Evolutionary conservation across 2,888 invertebrate genomes (phyloP).

Genomic region (Apomyelois bistriatella): DNA sequence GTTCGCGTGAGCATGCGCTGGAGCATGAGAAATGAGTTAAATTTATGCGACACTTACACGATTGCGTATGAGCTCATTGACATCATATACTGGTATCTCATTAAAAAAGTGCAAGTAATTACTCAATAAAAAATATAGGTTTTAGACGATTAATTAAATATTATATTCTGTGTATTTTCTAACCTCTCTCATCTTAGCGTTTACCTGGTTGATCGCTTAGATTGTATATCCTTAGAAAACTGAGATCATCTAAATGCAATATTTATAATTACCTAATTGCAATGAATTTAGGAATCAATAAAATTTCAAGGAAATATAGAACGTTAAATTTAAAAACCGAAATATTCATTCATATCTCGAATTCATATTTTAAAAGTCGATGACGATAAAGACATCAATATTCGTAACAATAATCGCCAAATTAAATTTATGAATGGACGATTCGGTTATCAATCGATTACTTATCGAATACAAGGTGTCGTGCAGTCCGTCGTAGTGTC

Average conservation of each 20-base stretch:
- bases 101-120: not conserved
- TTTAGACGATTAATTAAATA: not conserved
- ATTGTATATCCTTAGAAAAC: no score
- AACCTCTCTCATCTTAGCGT: not conserved
- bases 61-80: not conserved
- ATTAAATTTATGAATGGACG: not conserved
- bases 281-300: no score
- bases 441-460: not conserved
- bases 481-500: not conserved
- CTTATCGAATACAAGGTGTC: not conserved
- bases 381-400: no score
- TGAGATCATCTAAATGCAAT: no score
- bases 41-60: not conserved
- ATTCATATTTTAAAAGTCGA: no score
- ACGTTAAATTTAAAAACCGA: no score
- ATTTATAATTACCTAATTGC: no score
- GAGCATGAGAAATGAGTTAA: not conserved
- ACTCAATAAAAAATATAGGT: not conserved
- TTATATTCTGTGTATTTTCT: no score
- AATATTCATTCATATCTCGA: no score
- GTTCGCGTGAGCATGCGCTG: slow-evolving; percentile 12
- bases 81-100: not conserved
- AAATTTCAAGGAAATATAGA: no score
- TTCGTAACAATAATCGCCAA: no score
- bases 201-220: not conserved